Conservation (phyloP, 2,797 vertebrate species). For the Furcifer pardalis region DNA sequence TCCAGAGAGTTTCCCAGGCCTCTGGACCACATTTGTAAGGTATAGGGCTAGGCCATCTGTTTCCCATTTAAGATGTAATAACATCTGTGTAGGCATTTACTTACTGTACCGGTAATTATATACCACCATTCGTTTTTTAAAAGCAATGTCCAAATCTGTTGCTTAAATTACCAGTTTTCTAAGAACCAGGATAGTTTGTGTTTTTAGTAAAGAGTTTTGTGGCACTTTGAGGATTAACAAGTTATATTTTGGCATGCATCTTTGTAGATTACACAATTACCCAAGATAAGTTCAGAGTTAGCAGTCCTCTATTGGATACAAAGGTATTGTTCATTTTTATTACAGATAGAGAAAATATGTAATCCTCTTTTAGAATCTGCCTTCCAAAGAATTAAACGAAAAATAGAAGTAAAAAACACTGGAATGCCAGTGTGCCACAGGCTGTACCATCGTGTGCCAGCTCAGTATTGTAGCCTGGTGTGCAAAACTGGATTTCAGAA, state of each 20-base stretch:
- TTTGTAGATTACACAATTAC: too few relatives aligned
- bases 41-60: too few relatives aligned
- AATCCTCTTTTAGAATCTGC: slow-evolving; percentile 73
- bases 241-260: too few relatives aligned
- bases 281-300: neutral
- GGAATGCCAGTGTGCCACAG: neutral
- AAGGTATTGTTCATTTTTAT: slow-evolving; percentile 24
- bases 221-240: too few relatives aligned
- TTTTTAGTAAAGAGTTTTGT: too few relatives aligned
- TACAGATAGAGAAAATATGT: slow-evolving; percentile 82
- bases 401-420: slow-evolving; percentile 28
- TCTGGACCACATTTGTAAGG: too few relatives aligned
- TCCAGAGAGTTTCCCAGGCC: too few relatives aligned
- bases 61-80: too few relatives aligned
- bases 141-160: neutral
- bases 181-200: too few relatives aligned
- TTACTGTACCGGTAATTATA: too few relatives aligned
- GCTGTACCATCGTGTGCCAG: slow-evolving; percentile 82
- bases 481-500: slow-evolving; percentile 85
- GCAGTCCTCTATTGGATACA: neutral
- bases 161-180: neutral
- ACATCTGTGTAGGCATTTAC: too few relatives aligned
- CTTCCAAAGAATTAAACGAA: slow-evolving; percentile 75
- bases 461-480: slow-evolving; percentile 80
- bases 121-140: neutral